phyloP scores from a whole-genome alignment of 1,140 invertebrate species.

The Lycorma delicatula region DNA sequence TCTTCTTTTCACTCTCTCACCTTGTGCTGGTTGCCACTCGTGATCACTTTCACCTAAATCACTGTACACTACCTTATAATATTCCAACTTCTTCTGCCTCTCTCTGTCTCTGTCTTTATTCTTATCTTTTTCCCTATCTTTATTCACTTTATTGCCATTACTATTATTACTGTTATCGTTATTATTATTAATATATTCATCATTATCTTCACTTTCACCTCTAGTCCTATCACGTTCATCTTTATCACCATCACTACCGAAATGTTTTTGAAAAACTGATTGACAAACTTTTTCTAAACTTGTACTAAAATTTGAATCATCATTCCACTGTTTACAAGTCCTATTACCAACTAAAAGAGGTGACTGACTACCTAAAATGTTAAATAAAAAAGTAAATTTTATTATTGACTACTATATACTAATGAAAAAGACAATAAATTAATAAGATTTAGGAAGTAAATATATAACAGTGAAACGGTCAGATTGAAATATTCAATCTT shows the following conservation, averaged over 20 bases:
- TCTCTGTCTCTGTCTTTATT: background rate
- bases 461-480: too few relatives aligned
- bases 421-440: too few relatives aligned
- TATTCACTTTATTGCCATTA: conserved; percentile 1
- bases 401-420: too few relatives aligned
- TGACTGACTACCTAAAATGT: conserved; percentile 32
- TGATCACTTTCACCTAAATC: background rate
- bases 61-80: background rate
- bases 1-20: background rate
- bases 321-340: background rate
- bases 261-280: conserved; percentile 21
- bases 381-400: background rate
- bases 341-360: conserved; percentile 33
- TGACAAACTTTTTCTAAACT: conserved; percentile 19
- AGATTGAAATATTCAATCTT: too few relatives aligned
- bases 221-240: conserved; percentile 27
- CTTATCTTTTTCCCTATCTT: conserved; percentile 12
- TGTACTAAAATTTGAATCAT: conserved; percentile 3
- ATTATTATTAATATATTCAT: conserved; percentile 26
- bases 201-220: conserved; percentile 32
- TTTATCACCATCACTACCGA: conserved; percentile 30
- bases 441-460: too few relatives aligned
- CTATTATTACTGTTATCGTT: conserved; percentile 9
- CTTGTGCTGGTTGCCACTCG: background rate
- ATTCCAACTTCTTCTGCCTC: conserved; percentile 3